Evolutionary conservation across 2,888 invertebrate genomes (phyloP), one percentile per base, ranked within the genome.

Genomic region (Agonum fuliginosum): DNA sequence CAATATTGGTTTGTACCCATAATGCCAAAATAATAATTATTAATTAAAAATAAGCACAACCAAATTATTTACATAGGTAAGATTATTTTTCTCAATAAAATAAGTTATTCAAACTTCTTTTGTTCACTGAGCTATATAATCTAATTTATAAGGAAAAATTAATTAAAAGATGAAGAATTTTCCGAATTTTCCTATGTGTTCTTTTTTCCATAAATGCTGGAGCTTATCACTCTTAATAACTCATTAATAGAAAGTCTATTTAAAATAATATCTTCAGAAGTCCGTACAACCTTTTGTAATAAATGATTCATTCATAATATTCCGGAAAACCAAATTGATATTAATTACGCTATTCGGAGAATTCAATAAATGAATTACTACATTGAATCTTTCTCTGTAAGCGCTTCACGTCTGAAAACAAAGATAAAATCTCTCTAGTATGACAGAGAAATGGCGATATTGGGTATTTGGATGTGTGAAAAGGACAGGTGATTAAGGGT

Each of bases 351-450:
- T 3, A 14, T 24, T 67, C 22, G 17, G 19, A n/a, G 20, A 67
- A 67, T 67, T 67, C 34, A 67, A 67, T 67, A 43, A 69, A 69
- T 27, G 20, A 22, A 41, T 67, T 69, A 41, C 37, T 69, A 69
- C 24, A 41, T 43, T 8, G 10, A 46, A 22, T 69, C 43, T 69
- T 41, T 46, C 19, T 2, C 3, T n/a, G n/a, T n/a, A n/a, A 58
- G 30, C 24, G n/a, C 27, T 10, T 14, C 58, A 10, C 27, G 24
- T 24, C 24, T 69, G 22, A 8, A 46, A 41, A 65, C 37, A 65
- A 65, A 34, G 34, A 65, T 37, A 12, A 19, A 65, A 65, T 34
- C 19, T 8, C 30, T 34, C 19, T 8, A 12, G n/a, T 5, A 34
- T 19, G 34, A 27, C 20, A 65, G 37, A 67, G 67, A 6, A 2